A percentile compares a stretch with the other conserved stretches of the same genome.
These are phyloP conservation scores for Bungarus multicinctus DNA, from an alignment of 2,113 vertebrate genomes.

Conservation along the genomic window DNA sequence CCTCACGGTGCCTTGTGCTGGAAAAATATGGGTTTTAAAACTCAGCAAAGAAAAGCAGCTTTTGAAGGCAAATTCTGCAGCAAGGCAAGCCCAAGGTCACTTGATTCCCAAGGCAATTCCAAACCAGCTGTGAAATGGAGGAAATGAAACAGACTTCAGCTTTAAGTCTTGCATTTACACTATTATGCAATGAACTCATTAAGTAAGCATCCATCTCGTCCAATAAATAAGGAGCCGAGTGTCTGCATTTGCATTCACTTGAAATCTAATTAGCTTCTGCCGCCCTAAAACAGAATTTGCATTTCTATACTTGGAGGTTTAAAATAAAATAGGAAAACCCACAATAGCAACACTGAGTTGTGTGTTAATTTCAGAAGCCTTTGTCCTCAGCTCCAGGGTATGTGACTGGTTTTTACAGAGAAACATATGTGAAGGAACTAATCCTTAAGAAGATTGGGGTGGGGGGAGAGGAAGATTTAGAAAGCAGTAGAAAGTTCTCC, in stretches of 20 bases:
- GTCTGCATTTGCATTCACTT: background rate
- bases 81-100: constrained; percentile 58
- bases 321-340: background rate
- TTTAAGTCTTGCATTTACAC: constrained; percentile 56
- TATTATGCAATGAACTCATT: constrained; percentile 54
- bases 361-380: background rate
- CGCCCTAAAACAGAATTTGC: constrained; percentile 11
- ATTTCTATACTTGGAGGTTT: background rate
- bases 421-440: background rate
- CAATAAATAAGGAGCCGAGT: constrained; percentile 39
- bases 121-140: constrained; percentile 59
- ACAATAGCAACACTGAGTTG: background rate
- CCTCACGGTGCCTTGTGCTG: background rate
- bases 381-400: background rate
- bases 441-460: background rate
- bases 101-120: constrained; percentile 60
- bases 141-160: constrained; percentile 26
- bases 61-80: constrained; percentile 26
- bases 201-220: constrained; percentile 45
- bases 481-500: background rate
- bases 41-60: constrained; percentile 32
- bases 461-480: background rate
- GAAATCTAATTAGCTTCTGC: constrained; percentile 34
- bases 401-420: background rate
- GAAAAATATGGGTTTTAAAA: constrained; percentile 2